Evolutionary conservation across 2,888 invertebrate species (phyloP).

Genomic region (Germaria angustata): DNA sequence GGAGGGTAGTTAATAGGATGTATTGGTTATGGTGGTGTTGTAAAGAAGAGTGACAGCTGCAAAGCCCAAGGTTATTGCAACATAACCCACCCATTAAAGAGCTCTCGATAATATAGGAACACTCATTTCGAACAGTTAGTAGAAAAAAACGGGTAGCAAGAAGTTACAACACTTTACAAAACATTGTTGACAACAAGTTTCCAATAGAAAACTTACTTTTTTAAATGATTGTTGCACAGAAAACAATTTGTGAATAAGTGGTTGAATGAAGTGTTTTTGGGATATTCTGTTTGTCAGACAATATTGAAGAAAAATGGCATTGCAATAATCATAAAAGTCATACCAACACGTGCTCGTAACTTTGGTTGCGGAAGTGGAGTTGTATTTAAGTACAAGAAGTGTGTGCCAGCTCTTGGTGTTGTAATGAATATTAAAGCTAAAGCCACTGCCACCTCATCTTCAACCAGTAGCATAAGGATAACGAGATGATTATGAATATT

Average conservation of each 20-base stretch:
- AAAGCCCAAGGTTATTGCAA: slow-evolving; percentile 64
- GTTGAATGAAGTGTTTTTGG: background rate
- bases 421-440: slow-evolving; percentile 53
- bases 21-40: slow-evolving; percentile 31
- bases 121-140: slow-evolving; percentile 24
- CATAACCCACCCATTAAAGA: slow-evolving; percentile 50
- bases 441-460: background rate
- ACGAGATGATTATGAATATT: slow-evolving; percentile 61
- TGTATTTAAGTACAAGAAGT: slow-evolving; percentile 46
- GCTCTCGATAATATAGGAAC: slow-evolving; percentile 1
- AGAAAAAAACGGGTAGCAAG: slow-evolving; percentile 44
- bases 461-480: slow-evolving; percentile 48
- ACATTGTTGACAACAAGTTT: slow-evolving; percentile 59
- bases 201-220: background rate
- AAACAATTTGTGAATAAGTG: background rate
- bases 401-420: slow-evolving; percentile 56
- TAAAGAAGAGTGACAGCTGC: slow-evolving; percentile 68
- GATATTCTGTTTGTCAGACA: slow-evolving; percentile 4
- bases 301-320: slow-evolving; percentile 3
- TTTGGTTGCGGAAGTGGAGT: slow-evolving; percentile 63
- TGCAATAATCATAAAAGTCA: slow-evolving; percentile 69
- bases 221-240: too few relatives aligned
- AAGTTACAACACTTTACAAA: slow-evolving; percentile 53
- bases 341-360: slow-evolving; percentile 64
- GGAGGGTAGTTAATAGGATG: background rate